Conservation (phyloP, 2,113 vertebrate species). For the Physeter macrocephalus region DNA sequence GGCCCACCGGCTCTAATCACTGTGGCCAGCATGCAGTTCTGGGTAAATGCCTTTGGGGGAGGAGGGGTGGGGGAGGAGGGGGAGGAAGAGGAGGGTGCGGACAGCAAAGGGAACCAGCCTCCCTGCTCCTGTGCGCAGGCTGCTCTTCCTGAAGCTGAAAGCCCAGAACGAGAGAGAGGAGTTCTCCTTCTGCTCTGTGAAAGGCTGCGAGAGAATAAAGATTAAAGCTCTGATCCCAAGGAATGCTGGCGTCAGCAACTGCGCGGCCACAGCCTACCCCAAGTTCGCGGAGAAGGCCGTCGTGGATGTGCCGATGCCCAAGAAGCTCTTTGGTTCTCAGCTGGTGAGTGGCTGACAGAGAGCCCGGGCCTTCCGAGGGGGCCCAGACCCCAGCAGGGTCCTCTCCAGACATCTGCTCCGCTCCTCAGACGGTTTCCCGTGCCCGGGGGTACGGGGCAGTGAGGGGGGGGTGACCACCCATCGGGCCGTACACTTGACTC, state of each 20-base stretch:
- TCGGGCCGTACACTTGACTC: fast-evolving
- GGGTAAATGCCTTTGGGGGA: fast-evolving
- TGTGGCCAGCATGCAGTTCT: neutral
- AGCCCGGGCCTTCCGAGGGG: no score
- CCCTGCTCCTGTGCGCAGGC: conserved; percentile 74
- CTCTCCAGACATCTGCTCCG: neutral
- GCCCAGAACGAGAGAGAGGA: conserved; percentile 89
- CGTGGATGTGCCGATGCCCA: conserved; percentile 94
- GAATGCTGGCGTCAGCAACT: conserved; percentile 87
- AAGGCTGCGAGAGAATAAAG: conserved; percentile 93
- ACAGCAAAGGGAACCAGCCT: fast-evolving
- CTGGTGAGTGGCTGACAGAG: conserved; percentile 82
- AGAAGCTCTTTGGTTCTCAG: conserved; percentile 79
- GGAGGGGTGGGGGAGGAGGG: fast-evolving
- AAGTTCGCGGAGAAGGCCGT: conserved; percentile 85
- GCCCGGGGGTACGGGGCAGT: fast-evolving
- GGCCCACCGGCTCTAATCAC: fast-evolving
- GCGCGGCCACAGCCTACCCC: conserved; percentile 89
- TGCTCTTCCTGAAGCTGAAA: conserved; percentile 92
- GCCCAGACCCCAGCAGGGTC: fast-evolving
- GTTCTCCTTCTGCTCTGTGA: conserved; percentile 93
- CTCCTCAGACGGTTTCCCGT: fast-evolving
- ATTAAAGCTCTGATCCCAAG: conserved; percentile 90
- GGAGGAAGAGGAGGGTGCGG: neutral
- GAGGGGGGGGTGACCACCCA: fast-evolving